These are phyloP conservation scores for Octopus bimaculoides DNA, from an alignment of 1,140 invertebrate genomes.

Conservation along the genomic window DNA sequence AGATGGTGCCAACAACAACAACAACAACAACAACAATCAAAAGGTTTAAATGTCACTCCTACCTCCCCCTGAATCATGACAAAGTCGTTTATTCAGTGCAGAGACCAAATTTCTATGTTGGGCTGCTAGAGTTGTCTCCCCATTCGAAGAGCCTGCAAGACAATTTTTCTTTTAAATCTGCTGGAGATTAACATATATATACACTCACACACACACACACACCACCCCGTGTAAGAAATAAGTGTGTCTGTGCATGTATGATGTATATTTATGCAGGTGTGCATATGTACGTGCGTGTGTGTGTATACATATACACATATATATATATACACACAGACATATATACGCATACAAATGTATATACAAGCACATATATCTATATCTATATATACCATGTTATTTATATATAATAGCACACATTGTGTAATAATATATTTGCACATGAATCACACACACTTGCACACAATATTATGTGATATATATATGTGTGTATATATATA, in stretches of 20 bases:
- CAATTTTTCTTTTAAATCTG: not conserved
- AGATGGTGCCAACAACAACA: too few species aligned
- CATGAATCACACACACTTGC: not conserved
- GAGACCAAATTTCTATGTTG: constrained; percentile 37
- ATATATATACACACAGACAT: not conserved
- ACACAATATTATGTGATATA: not conserved
- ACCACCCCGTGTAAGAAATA: not conserved
- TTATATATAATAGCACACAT: not conserved
- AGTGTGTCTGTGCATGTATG: not conserved
- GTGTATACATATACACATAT: not conserved
- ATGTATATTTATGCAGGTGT: not conserved
- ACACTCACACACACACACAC: not conserved
- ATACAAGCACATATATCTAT: not conserved
- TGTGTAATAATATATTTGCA: not conserved
- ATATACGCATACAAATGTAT: not conserved
- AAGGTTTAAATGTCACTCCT: not conserved
- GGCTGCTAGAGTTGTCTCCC: constrained; percentile 29
- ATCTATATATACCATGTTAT: not conserved
- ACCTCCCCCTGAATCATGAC: constrained; percentile 10
- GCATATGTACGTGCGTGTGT: not conserved
- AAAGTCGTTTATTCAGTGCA: constrained; percentile 26
- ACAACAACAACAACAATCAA: not conserved
- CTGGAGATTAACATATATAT: not conserved
- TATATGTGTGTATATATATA: not conserved
- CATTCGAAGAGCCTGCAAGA: constrained; percentile 26